Conservation (phyloP, 2,113 vertebrate species). For the Cinclus cinclus region DNA sequence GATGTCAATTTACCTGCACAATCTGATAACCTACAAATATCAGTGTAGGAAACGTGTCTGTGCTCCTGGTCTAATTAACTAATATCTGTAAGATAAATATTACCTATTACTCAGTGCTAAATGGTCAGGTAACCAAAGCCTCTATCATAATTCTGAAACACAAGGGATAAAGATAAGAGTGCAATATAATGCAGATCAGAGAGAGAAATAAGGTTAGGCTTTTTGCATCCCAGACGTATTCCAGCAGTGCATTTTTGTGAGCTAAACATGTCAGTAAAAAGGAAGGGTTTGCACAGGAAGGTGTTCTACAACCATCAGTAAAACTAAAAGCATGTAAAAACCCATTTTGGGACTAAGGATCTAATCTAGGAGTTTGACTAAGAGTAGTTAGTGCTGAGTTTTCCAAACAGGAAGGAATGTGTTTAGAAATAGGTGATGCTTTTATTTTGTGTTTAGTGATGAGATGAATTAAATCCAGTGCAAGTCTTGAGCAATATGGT, state of each 20-base stretch:
- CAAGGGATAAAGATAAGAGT: conserved; percentile 10
- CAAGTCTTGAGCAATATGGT: not conserved
- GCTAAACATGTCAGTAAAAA: not conserved
- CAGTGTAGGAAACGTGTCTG: not conserved
- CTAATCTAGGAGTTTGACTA: not conserved
- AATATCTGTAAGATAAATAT: conserved; percentile 37
- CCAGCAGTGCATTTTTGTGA: not conserved
- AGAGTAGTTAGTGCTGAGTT: not conserved
- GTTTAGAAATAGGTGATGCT: not conserved
- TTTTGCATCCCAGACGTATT: not conserved
- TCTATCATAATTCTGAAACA: not conserved
- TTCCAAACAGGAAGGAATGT: not conserved
- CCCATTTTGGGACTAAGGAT: not conserved
- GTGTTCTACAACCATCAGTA: not conserved
- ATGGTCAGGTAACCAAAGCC: conserved; percentile 19
- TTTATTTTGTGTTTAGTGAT: not conserved
- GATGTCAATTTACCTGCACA: conserved; percentile 48
- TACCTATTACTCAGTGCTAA: not conserved
- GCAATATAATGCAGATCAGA: not conserved
- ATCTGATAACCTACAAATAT: conserved; percentile 45
- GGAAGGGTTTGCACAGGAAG: not conserved
- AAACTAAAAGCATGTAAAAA: not conserved
- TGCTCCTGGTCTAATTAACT: conserved; percentile 4
- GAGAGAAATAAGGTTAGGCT: not conserved
- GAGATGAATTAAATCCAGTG: not conserved